Conservation (phyloP, 2,797 vertebrate genomes). For the Nyctalus aviator region DNA sequence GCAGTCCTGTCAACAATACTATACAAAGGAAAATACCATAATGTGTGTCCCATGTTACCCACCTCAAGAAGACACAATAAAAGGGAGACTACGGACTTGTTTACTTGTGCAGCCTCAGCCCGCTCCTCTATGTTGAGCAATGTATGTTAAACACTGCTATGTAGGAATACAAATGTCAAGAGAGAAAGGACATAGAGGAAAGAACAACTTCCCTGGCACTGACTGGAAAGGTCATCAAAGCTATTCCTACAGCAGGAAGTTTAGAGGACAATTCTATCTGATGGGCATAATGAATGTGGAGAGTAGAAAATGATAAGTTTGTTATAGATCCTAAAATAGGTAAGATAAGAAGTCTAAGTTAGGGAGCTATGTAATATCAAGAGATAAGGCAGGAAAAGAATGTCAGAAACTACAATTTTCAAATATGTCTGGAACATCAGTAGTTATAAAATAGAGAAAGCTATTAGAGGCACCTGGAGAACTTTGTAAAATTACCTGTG, state of each 20-base stretch:
- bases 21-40: too few species aligned
- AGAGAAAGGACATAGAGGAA: neutral
- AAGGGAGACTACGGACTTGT: neutral
- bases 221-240: neutral
- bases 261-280: neutral
- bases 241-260: neutral
- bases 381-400: too few species aligned
- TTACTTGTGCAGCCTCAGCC: too few species aligned
- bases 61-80: neutral
- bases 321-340: neutral
- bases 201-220: neutral
- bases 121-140: too few species aligned
- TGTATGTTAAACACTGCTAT: too few species aligned
- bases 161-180: neutral
- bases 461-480: too few species aligned
- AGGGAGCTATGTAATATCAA: too few species aligned
- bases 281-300: neutral
- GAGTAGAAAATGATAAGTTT: neutral
- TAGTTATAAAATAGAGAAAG: too few species aligned
- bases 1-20: neutral
- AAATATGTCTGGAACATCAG: too few species aligned
- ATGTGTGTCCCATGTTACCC: neutral
- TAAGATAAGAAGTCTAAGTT: too few species aligned
- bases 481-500: too few species aligned
- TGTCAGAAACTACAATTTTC: too few species aligned